A percentile compares a stretch with the other conserved stretches of the same genome.
These are phyloP conservation scores for Rhabdornis inornatus DNA, from an alignment of 2,113 vertebrate genomes.

Conservation along the genomic window DNA sequence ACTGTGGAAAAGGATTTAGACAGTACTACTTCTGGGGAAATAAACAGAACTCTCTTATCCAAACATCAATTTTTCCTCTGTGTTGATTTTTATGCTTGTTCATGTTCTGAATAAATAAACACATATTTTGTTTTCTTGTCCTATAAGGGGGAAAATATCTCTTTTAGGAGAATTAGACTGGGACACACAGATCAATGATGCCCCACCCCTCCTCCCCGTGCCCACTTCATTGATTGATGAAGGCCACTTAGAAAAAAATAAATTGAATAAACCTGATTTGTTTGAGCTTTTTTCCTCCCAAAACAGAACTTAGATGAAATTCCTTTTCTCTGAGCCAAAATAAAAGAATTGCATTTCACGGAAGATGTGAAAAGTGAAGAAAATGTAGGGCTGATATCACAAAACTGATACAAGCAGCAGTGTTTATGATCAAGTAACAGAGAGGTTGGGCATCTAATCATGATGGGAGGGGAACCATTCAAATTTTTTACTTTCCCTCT, in stretches of 20 bases:
- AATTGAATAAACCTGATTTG: neutral
- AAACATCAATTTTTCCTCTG: neutral
- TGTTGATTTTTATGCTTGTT: neutral
- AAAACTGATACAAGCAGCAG: neutral
- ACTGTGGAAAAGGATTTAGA: neutral
- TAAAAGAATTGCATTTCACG: neutral
- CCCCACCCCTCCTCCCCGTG: fast-evolving
- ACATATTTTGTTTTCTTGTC: neutral
- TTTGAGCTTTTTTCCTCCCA: neutral
- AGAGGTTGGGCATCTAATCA: neutral
- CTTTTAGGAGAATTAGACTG: neutral
- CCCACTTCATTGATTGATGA: neutral
- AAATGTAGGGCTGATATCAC: neutral
- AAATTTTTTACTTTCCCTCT: neutral
- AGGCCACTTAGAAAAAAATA: neutral
- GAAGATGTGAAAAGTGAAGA: neutral
- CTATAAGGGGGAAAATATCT: neutral
- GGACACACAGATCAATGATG: neutral
- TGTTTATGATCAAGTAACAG: neutral
- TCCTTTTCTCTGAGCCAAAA: neutral
- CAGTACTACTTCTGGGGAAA: neutral
- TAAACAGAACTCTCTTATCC: neutral
- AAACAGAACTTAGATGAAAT: neutral
- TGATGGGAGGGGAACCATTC: fast-evolving
- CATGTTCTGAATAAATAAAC: neutral